phyloP scores from a whole-genome alignment of 2,888 invertebrate species.

The Cecidostiba fungosa region DNA sequence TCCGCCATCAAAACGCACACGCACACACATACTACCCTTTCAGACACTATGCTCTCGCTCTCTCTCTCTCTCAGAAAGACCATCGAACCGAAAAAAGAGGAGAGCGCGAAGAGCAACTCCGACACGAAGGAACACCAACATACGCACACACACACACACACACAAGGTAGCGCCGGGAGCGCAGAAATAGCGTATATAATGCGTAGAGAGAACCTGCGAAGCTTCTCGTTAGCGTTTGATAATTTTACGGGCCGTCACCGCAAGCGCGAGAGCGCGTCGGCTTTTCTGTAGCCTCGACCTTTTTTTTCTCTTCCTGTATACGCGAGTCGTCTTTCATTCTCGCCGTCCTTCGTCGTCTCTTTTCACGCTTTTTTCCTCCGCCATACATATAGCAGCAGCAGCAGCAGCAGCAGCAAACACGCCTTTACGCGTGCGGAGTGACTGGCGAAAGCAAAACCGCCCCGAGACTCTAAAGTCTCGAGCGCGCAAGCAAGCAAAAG shows the following conservation, averaged over 20 bases:
- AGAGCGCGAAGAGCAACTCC: neutral
- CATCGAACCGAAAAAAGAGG: conserved; percentile 5
- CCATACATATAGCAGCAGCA: neutral
- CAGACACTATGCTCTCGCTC: neutral
- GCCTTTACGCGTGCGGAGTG: conserved; percentile 52
- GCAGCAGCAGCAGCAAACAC: conserved; percentile 36
- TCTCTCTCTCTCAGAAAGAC: neutral
- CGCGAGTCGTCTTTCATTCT: conserved; percentile 53
- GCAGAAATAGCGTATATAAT: neutral
- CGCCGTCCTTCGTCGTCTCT: conserved; percentile 20
- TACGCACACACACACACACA: neutral
- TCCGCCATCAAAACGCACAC: conserved; percentile 33
- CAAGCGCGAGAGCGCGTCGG: conserved; percentile 36
- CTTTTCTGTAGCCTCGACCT: conserved; percentile 33
- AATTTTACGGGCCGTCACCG: conserved; percentile 64
- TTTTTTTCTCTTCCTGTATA: conserved; percentile 29
- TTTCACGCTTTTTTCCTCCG: conserved; percentile 52
- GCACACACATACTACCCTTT: neutral
- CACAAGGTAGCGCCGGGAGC: neutral
- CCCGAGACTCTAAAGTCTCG: neutral
- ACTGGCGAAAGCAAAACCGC: conserved; percentile 35
- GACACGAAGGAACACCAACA: conserved; percentile 8
- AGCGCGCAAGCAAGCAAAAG: conserved; percentile 36
- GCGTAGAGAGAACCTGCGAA: neutral
- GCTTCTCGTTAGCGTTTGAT: conserved; percentile 65